phyloP scores from a whole-genome alignment of 2,113 vertebrate species.

The Corythornis cristatus region DNA sequence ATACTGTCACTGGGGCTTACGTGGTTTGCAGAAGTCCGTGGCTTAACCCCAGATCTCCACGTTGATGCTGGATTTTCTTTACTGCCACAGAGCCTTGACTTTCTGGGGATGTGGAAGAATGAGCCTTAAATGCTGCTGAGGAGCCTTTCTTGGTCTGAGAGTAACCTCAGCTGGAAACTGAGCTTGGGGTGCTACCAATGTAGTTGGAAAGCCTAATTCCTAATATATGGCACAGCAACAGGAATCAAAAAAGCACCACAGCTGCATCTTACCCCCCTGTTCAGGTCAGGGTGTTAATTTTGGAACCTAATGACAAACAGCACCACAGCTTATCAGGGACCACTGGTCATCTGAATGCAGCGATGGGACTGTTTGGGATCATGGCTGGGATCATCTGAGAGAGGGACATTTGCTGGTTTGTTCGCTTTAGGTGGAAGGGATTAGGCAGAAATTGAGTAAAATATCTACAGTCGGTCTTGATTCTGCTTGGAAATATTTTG shows the following conservation, averaged over 20 bases:
- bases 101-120: not conserved
- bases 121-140: not conserved
- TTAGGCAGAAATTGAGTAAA: not conserved
- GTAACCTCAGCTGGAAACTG: not conserved
- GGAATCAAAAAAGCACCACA: not conserved
- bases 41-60: constrained; percentile 39
- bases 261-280: accelerated
- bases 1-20: constrained; percentile 21
- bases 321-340: not conserved
- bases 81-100: not conserved
- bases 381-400: not conserved
- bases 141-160: not conserved
- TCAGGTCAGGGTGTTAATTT: accelerated
- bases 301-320: not conserved
- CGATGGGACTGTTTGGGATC: accelerated
- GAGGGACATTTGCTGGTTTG: too few relatives aligned
- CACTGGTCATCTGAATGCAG: accelerated
- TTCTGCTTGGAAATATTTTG: not conserved
- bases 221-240: accelerated
- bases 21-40: not conserved
- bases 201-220: accelerated
- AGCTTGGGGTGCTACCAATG: accelerated
- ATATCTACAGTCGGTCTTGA: not conserved
- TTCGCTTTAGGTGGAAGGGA: not conserved
- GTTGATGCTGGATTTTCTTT: not conserved